Percentiles rank a stretch among this genome's conserved stretches.
Conservation (phyloP, 2,113 vertebrate genomes). For the Myotis yumanensis region DNA sequence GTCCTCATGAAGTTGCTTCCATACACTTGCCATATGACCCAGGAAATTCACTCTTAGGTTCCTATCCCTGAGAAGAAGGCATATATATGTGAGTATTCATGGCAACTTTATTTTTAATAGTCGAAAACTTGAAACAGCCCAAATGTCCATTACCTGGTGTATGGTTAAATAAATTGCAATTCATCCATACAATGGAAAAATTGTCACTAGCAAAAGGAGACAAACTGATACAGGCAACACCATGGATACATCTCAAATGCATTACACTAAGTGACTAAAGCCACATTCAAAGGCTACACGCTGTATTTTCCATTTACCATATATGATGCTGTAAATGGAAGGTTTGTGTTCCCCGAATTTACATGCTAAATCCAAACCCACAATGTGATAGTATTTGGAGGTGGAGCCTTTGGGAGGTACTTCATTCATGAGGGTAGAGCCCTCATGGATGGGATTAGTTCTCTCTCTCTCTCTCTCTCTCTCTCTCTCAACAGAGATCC, state of each 20-base stretch:
- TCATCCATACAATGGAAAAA: neutral
- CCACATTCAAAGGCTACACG: neutral
- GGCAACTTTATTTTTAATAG: neutral
- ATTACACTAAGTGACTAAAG: neutral
- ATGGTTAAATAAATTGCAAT: neutral
- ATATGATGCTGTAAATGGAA: neutral
- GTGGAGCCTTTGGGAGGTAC: neutral
- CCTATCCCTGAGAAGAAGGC: neutral
- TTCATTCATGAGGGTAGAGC: neutral
- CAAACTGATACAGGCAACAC: neutral
- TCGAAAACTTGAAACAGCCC: neutral
- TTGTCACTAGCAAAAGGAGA: neutral
- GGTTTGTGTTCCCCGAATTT: neutral
- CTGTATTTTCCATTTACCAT: neutral
- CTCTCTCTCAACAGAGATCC: neutral
- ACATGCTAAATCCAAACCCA: neutral
- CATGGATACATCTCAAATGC: neutral
- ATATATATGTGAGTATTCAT: neutral
- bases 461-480: neutral
- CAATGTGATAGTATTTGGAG: neutral
- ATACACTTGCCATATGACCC: neutral
- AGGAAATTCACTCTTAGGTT: neutral
- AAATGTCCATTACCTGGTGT: neutral
- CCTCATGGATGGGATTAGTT: neutral
- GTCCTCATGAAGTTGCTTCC: neutral